These are phyloP conservation scores for Tinea pellionella DNA, from an alignment of 2,888 invertebrate genomes.

Conservation along the genomic window DNA sequence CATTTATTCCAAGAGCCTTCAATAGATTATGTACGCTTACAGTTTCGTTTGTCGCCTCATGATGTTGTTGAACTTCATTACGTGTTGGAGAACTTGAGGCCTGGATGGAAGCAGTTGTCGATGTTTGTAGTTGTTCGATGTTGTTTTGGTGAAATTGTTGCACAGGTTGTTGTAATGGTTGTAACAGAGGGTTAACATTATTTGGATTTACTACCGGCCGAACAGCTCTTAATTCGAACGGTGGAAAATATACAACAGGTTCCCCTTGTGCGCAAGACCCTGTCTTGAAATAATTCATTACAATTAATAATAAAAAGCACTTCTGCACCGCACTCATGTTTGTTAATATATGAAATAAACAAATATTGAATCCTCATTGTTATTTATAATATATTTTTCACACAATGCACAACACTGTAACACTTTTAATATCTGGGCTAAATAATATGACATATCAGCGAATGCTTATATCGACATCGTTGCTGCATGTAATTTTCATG, in stretches of 20 bases:
- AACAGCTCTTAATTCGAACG: slow-evolving; percentile 30
- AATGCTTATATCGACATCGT: slow-evolving; percentile 58
- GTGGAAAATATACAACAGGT: slow-evolving; percentile 26
- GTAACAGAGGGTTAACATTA: slow-evolving; percentile 10
- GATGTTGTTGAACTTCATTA: neutral
- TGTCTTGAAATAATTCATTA: neutral
- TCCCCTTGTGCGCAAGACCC: neutral
- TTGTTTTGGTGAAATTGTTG: neutral
- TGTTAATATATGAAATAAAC: neutral
- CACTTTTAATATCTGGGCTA: slow-evolving; percentile 1
- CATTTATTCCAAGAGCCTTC: slow-evolving; percentile 28
- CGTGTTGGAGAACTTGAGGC: neutral
- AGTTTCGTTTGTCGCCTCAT: slow-evolving; percentile 20
- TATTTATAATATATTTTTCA: slow-evolving; percentile 1
- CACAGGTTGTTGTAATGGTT: neutral
- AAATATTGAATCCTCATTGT: neutral
- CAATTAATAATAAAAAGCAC: neutral
- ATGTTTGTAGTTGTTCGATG: neutral
- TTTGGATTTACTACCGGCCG: neutral
- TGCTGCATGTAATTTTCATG: slow-evolving; percentile 58
- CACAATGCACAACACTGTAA: neutral
- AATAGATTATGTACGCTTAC: slow-evolving; percentile 28
- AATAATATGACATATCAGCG: neutral
- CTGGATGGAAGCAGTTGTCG: neutral
- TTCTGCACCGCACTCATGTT: slow-evolving; percentile 6